phyloP scores from a whole-genome alignment of 2,888 invertebrate species.

The Parnassius glacialis region DNA sequence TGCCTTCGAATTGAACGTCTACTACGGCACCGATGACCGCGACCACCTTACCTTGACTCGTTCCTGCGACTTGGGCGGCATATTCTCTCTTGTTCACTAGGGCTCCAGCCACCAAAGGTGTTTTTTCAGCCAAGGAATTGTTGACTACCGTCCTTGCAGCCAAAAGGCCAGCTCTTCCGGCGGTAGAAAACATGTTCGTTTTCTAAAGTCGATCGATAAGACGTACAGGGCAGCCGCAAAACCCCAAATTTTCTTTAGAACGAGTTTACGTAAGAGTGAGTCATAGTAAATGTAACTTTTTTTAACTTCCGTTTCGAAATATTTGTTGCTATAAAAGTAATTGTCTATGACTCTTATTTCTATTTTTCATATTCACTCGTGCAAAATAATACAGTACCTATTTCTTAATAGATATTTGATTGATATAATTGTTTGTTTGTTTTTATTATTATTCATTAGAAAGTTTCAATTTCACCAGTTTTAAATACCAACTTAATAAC shows the following conservation, averaged over 20 bases:
- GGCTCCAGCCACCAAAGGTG: slow-evolving; percentile 68
- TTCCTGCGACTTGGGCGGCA: slow-evolving; percentile 59
- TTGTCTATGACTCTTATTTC: slow-evolving; percentile 3
- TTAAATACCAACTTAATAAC: too few species aligned
- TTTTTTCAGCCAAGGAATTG: slow-evolving; percentile 76
- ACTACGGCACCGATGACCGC: slow-evolving; percentile 99
- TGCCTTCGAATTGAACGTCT: slow-evolving; percentile 97
- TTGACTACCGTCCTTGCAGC: slow-evolving; percentile 74
- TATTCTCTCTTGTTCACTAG: slow-evolving; percentile 69
- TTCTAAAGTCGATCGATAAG: slow-evolving; percentile 50
- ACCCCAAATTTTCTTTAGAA: slow-evolving; percentile 62
- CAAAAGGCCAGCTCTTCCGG: slow-evolving; percentile 74
- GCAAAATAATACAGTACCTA: too few species aligned
- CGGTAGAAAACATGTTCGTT: slow-evolving; percentile 76
- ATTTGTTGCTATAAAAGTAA: background rate
- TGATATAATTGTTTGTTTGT: too few species aligned
- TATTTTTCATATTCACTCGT: background rate
- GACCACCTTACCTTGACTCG: slow-evolving; percentile 86
- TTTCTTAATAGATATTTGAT: too few species aligned
- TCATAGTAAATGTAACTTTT: slow-evolving; percentile 29
- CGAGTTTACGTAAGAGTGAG: slow-evolving; percentile 49
- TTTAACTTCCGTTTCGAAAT: slow-evolving; percentile 28
- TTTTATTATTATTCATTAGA: too few species aligned
- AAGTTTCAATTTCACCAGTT: too few species aligned
- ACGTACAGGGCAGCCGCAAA: slow-evolving; percentile 47